Base-by-base conservation (phyloP, 2,113 vertebrate species). In the Macquaria ambigua region DNA sequence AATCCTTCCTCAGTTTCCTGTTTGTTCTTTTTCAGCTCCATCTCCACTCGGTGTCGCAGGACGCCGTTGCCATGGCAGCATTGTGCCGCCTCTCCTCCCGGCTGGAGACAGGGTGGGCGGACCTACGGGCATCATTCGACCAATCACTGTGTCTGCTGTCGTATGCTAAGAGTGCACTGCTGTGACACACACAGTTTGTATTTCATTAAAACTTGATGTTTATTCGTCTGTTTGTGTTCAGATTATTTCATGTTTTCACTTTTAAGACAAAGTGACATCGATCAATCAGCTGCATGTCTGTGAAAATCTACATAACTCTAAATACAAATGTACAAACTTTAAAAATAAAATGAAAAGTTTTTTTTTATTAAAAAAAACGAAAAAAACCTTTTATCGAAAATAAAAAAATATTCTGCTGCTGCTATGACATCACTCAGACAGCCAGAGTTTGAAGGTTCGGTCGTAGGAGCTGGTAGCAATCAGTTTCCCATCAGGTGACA, bases 401-500 rank as follows among this genome's bases (percentile, higher is more conserved):
- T 31, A 31, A 31, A 31, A 31, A 21, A 31, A 10, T 7, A 1
- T 8, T 62, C 28, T 62, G 31, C 6, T 34, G 28, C 9, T 50
- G 46, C 46, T 15, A 16, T 34, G n/a, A 76, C 2, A 3, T 93
- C 84, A 99, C 75, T 99, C 98, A 0, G 98, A 96, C 90, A 98
- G 94, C 98, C 98, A 99, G 18, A 99, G 95, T 93, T 99, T 99
- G 94, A 99, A 99, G 93, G 98, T 99, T 74, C 98, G 96, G 90
- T 99, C 98, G 0, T 98, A 99, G 2, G 98, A 99, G 89, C 97
- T 97, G 23, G 98, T 99, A 3, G 98, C 98, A 61, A 99, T 99
- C 58, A 99, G 96, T 58, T 97, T 97, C 4, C 98, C 98, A 0
- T 99, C 97, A 0, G 96, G 95, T 23, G 98, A 99, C 81, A 99